A percentile compares a stretch with the other conserved stretches of the same genome.
These are phyloP conservation scores for Pteronotus mesoamericanus DNA, from an alignment of 2,797 vertebrate species.

Conservation along the genomic window DNA sequence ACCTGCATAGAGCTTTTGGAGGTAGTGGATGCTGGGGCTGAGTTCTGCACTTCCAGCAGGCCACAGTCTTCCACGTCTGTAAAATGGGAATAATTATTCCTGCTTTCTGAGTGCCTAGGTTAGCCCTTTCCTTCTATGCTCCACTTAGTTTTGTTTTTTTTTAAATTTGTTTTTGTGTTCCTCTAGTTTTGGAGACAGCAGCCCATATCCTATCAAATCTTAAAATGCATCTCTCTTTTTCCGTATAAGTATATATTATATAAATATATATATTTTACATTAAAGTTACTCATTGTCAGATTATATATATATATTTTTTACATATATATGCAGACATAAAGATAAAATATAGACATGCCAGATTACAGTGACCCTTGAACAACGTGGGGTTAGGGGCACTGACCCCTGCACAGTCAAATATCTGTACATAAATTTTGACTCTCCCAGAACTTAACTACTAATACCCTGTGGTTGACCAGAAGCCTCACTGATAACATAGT, in stretches of 20 bases:
- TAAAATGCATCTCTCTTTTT: not conserved
- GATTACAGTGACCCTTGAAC: not conserved
- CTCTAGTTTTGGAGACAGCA: not conserved
- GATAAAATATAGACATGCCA: not conserved
- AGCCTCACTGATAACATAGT: not conserved
- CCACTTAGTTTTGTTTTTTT: not conserved
- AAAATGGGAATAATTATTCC: constrained; percentile 2
- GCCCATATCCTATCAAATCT: not conserved
- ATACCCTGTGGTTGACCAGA: not conserved
- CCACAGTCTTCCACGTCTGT: constrained; percentile 40
- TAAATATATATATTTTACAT: not conserved
- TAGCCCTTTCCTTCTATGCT: not conserved
- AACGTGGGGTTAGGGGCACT: not conserved
- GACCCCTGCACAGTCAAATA: not conserved
- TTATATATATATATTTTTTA: no score
- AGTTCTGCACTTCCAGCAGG: not conserved
- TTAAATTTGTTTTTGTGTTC: not conserved
- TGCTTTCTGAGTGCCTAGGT: not conserved
- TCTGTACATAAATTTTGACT: not conserved
- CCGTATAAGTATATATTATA: not conserved
- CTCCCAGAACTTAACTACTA: not conserved
- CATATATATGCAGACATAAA: not conserved
- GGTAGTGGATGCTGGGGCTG: not conserved
- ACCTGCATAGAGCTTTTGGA: constrained; percentile 75
- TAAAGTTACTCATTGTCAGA: not conserved